Conservation (phyloP, 2,113 vertebrate genomes). For the Channa argus region DNA sequence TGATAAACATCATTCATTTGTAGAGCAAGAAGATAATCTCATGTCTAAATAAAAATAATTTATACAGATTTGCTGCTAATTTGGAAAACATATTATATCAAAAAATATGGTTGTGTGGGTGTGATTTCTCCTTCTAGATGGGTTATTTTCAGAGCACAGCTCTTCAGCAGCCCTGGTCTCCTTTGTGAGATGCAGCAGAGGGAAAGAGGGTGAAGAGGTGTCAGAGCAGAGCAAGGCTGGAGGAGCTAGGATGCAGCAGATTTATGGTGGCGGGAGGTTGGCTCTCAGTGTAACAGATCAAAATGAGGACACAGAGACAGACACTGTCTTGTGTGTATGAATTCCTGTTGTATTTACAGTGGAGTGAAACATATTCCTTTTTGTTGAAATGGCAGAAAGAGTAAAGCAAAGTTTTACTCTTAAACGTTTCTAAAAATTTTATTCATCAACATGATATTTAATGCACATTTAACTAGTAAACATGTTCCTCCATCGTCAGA, state of each 20-base stretch:
- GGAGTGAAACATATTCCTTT: too few relatives aligned
- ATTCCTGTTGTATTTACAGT: neutral
- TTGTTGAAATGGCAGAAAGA: too few relatives aligned
- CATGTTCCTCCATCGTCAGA: too few relatives aligned
- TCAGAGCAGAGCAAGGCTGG: neutral
- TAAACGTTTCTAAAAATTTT: too few relatives aligned
- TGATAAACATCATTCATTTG: too few relatives aligned
- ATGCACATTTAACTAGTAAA: too few relatives aligned
- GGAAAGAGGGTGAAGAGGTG: slow-evolving; percentile 8
- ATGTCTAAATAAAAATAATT: neutral
- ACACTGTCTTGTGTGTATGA: neutral
- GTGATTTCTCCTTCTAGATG: neutral
- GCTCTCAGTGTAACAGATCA: neutral
- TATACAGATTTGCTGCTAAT: neutral
- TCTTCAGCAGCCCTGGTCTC: slow-evolving; percentile 10
- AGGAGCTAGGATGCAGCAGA: neutral
- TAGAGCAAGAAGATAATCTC: neutral
- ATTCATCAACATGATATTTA: too few relatives aligned
- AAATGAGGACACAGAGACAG: neutral
- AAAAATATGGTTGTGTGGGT: neutral
- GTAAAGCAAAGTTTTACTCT: too few relatives aligned
- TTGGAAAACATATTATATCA: neutral
- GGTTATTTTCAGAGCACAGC: slow-evolving; percentile 14
- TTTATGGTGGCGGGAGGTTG: slow-evolving; percentile 14
- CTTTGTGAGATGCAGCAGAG: slow-evolving; percentile 16